These are phyloP conservation scores for Thalassaphorura encarpata DNA, from an alignment of 1,140 invertebrate genomes.

Conservation along the genomic window DNA sequence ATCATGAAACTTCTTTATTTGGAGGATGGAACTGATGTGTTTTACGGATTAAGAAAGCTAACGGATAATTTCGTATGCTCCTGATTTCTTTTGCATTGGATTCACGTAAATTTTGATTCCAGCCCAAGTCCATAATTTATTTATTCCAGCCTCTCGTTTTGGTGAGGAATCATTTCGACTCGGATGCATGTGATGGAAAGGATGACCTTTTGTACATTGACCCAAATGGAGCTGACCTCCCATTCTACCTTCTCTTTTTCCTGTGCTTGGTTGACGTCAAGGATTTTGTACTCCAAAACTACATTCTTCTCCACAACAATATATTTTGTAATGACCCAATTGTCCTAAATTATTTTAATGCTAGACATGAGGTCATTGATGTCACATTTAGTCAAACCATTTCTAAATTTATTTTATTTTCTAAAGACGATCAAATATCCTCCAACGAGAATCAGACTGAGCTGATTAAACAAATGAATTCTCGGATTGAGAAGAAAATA, in stretches of 20 bases:
- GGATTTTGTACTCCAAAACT: constrained; percentile 5
- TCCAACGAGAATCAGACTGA: background rate
- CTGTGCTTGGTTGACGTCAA: constrained; percentile 15
- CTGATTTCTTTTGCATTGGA: background rate
- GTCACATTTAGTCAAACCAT: too few relatives aligned
- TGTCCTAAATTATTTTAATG: too few relatives aligned
- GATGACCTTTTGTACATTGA: constrained; percentile 6
- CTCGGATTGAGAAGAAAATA: background rate
- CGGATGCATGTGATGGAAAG: background rate
- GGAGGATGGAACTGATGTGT: background rate
- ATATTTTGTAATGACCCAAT: constrained; percentile 9
- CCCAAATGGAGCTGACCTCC: constrained; percentile 10
- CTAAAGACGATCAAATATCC: too few relatives aligned
- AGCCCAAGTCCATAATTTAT: background rate
- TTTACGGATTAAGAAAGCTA: background rate
- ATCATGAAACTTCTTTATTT: background rate
- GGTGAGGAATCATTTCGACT: constrained; percentile 3
- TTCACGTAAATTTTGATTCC: background rate
- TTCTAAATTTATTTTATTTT: too few relatives aligned
- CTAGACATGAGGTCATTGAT: too few relatives aligned
- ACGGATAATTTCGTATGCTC: background rate
- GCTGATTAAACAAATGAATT: background rate
- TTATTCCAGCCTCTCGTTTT: constrained; percentile 13
- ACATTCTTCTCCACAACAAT: constrained; percentile 5
- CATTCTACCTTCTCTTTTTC: constrained; percentile 16